These are phyloP conservation scores for Rhingia rostrata DNA, from an alignment of 2,888 invertebrate species.

Conservation along the genomic window DNA sequence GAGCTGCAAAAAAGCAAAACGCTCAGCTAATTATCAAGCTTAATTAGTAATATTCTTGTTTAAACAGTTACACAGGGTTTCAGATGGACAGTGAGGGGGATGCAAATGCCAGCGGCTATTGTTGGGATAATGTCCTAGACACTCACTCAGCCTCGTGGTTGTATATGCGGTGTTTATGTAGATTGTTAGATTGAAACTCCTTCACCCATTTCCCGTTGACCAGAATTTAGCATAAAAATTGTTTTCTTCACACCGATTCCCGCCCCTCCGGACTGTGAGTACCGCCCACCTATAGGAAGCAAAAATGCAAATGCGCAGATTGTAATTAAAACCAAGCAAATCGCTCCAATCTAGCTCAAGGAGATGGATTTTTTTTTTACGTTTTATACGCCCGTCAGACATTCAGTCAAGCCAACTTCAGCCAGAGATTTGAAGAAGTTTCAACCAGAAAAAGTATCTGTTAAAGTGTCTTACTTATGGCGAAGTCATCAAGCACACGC, in stretches of 20 bases:
- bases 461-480: constrained; percentile 74
- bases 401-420: constrained; percentile 9
- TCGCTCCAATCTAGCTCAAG: constrained; percentile 66
- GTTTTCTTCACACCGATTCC: constrained; percentile 6
- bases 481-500: constrained; percentile 74
- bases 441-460: constrained; percentile 72
- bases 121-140: constrained; percentile 49
- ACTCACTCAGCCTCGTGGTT: constrained; percentile 27
- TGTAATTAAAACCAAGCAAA: constrained; percentile 74
- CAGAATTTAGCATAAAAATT: constrained; percentile 63
- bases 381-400: neutral
- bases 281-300: neutral
- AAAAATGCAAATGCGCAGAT: constrained; percentile 71
- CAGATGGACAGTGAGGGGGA: neutral
- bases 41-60: constrained; percentile 75
- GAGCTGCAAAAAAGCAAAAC: constrained; percentile 59
- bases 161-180: constrained; percentile 44
- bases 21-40: constrained; percentile 73
- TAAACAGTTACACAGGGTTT: constrained; percentile 65
- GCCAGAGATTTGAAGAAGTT: constrained; percentile 64
- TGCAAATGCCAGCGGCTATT: constrained; percentile 62
- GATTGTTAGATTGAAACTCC: constrained; percentile 53
- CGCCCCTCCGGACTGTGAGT: neutral
- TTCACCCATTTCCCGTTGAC: constrained; percentile 66
- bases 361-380: constrained; percentile 42